Percentiles rank a stretch among this genome's conserved stretches.
These are phyloP conservation scores for Notechis scutatus DNA, from an alignment of 2,113 vertebrate genomes.

Conservation along the genomic window DNA sequence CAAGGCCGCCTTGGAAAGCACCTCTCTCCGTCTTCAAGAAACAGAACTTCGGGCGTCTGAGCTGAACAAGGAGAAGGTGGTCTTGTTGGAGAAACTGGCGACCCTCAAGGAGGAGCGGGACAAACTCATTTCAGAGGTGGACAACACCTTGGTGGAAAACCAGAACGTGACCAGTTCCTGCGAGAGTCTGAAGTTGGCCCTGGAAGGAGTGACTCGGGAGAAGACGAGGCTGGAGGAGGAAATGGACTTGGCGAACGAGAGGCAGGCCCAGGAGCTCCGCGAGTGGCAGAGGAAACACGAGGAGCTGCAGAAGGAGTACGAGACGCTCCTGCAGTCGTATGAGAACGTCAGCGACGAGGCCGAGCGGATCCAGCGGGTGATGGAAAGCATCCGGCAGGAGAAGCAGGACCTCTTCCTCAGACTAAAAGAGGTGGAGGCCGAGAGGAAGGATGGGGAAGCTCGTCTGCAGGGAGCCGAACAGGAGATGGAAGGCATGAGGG, in stretches of 20 bases:
- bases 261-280: constrained; percentile 63
- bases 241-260: constrained; percentile 68
- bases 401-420: constrained; percentile 81
- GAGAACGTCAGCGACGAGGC: constrained; percentile 92
- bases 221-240: constrained; percentile 78
- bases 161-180: constrained; percentile 80
- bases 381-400: constrained; percentile 85
- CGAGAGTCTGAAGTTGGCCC: constrained; percentile 83
- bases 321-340: constrained; percentile 90
- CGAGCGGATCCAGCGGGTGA: constrained; percentile 81
- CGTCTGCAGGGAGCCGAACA: constrained; percentile 78
- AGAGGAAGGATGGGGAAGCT: constrained; percentile 76
- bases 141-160: constrained; percentile 80
- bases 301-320: constrained; percentile 89
- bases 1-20: constrained; percentile 60
- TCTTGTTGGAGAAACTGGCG: constrained; percentile 59
- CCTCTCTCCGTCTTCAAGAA: constrained; percentile 68
- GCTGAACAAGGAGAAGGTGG: constrained; percentile 60
- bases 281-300: constrained; percentile 82
- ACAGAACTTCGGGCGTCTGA: constrained; percentile 68
- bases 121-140: constrained; percentile 80
- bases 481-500: constrained; percentile 85
- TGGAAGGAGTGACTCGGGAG: constrained; percentile 78
- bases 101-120: constrained; percentile 74
- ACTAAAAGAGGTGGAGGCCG: constrained; percentile 72